Evolutionary conservation across 1,140 invertebrate genomes (phyloP).

Genomic region (Brachionus koreanus): DNA sequence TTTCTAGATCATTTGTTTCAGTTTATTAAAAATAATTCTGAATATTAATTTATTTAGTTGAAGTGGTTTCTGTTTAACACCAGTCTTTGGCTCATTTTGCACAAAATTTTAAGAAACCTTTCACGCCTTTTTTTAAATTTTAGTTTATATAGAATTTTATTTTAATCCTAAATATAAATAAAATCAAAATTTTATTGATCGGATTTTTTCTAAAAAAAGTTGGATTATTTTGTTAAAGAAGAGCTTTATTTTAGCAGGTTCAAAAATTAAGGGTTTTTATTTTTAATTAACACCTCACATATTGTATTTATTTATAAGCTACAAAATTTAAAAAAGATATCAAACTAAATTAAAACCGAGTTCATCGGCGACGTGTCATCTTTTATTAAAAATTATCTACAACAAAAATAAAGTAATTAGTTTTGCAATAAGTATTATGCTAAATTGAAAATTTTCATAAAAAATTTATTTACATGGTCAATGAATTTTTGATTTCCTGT

Average conservation of each 20-base stretch:
- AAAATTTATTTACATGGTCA: not conserved
- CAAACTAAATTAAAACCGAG: not conserved
- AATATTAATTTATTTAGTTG: too few relatives aligned
- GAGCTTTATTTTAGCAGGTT: not conserved
- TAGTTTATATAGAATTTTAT: not conserved
- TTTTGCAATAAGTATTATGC: not conserved
- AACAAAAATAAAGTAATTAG: not conserved
- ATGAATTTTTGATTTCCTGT: not conserved
- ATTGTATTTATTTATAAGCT: too few relatives aligned
- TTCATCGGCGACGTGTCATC: not conserved
- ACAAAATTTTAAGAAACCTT: not conserved
- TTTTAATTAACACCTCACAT: too few relatives aligned
- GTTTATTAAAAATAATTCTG: too few relatives aligned
- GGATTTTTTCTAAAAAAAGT: not conserved
- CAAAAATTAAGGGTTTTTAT: too few relatives aligned
- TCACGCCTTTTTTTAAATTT: not conserved
- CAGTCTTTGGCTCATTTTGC: not conserved
- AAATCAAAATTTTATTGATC: not conserved
- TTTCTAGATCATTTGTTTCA: too few relatives aligned
- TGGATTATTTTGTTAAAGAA: not conserved
- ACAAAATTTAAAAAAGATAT: not conserved
- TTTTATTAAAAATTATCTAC: not conserved
- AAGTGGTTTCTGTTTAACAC: not conserved
- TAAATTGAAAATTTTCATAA: not conserved
- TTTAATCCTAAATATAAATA: not conserved